A percentile compares a stretch with the other conserved stretches of the same genome.
Evolutionary conservation across 2,113 vertebrate genomes (phyloP).

Genomic region (Eleginops maclovinus): DNA sequence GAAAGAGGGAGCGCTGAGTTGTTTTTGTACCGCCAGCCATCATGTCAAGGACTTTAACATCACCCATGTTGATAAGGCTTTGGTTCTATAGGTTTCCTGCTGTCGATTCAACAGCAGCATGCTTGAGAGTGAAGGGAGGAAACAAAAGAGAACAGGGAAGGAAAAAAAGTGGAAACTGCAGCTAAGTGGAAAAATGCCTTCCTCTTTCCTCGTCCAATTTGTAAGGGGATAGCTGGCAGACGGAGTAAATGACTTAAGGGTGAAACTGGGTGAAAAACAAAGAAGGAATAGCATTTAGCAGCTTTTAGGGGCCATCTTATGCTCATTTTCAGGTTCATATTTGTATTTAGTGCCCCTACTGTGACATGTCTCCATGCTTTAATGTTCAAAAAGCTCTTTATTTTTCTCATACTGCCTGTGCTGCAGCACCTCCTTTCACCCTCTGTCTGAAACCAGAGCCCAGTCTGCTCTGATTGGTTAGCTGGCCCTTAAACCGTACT

Average conservation of each 20-base stretch:
- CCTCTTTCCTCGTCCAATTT: slow-evolving; percentile 5
- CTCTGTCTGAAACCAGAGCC: too few species aligned
- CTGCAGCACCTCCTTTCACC: too few species aligned
- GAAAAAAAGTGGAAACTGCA: slow-evolving; percentile 17
- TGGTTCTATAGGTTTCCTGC: not conserved
- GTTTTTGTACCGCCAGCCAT: slow-evolving; percentile 35
- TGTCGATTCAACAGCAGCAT: slow-evolving; percentile 7
- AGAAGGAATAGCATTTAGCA: not conserved
- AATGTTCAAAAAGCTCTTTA: too few species aligned
- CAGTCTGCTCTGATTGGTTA: too few species aligned
- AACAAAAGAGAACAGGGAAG: slow-evolving; percentile 15
- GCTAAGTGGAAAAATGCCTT: not conserved
- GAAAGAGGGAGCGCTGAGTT: slow-evolving; percentile 50
- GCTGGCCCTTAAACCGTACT: too few species aligned
- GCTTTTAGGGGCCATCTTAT: not conserved
- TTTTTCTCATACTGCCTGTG: too few species aligned
- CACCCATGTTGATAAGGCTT: slow-evolving; percentile 3
- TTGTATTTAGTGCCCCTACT: too few species aligned
- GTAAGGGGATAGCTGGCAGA: not conserved
- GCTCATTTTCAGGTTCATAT: too few species aligned
- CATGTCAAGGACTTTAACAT: slow-evolving; percentile 37
- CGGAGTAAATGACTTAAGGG: slow-evolving; percentile 4
- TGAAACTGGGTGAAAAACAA: slow-evolving; percentile 13
- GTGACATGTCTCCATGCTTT: too few species aligned
- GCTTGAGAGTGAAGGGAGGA: slow-evolving; percentile 12